These are phyloP conservation scores for Saccostrea echinata DNA, from an alignment of 1,140 invertebrate species.

Conservation along the genomic window DNA sequence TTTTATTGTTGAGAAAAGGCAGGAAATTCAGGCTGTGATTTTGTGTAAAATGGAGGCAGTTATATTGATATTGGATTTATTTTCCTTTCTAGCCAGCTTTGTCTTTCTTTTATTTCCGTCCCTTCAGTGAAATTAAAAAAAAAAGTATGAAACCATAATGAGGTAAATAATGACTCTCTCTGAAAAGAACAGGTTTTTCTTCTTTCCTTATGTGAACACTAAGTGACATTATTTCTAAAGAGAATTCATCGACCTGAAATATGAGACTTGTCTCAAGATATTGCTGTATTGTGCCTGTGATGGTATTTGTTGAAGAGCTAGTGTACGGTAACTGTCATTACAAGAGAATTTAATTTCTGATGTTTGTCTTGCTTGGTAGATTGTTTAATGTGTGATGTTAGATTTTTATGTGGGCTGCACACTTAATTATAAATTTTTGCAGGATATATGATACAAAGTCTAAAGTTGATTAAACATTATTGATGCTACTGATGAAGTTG, in stretches of 20 bases:
- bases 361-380: neutral
- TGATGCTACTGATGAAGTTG: neutral
- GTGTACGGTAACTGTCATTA: neutral
- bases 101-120: no score
- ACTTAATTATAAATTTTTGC: neutral
- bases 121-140: neutral
- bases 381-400: neutral
- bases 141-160: neutral
- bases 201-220: neutral
- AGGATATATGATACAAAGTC: neutral
- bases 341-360: neutral
- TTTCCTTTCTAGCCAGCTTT: no score
- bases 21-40: no score
- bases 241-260: slow-evolving; percentile 13
- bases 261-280: neutral
- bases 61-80: slow-evolving; percentile 6
- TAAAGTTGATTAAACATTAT: neutral
- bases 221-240: slow-evolving; percentile 12
- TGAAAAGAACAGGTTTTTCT: neutral
- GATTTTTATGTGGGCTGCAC: neutral
- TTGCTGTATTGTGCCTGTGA: neutral
- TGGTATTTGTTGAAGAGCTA: slow-evolving; percentile 7
- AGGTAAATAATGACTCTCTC: neutral
- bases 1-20: neutral
- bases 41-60: neutral